These are phyloP conservation scores for Poeciliopsis paucimaculata DNA, from an alignment of 2,797 vertebrate genomes.

Conservation along the genomic window DNA sequence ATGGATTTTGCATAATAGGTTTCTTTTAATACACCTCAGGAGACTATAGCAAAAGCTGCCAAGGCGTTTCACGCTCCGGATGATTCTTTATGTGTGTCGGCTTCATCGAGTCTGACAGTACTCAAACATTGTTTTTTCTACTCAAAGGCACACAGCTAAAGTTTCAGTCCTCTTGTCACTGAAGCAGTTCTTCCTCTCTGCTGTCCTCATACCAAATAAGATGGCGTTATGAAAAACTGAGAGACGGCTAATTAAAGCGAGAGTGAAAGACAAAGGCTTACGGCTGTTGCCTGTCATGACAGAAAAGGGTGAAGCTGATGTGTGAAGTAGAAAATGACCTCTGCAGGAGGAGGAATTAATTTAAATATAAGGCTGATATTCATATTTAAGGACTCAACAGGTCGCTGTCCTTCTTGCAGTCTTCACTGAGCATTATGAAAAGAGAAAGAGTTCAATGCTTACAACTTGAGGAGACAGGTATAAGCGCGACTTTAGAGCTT, in stretches of 20 bases:
- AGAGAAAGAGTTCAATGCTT: neutral
- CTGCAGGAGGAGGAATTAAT: slow-evolving; percentile 6
- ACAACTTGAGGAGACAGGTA: neutral
- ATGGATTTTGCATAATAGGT: no score
- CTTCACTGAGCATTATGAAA: slow-evolving; percentile 22
- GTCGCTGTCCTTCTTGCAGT: slow-evolving; percentile 33
- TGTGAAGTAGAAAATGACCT: slow-evolving; percentile 22
- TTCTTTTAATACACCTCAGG: neutral
- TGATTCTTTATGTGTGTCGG: neutral
- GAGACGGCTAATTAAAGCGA: slow-evolving; percentile 65
- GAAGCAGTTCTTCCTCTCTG: slow-evolving; percentile 38
- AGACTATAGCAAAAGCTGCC: neutral
- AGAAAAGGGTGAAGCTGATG: slow-evolving; percentile 20
- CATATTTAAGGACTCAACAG: slow-evolving; percentile 23
- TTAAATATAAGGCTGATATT: slow-evolving; percentile 32
- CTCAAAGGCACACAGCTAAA: neutral
- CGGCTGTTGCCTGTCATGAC: slow-evolving; percentile 17
- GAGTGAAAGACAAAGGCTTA: slow-evolving; percentile 39
- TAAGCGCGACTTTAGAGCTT: slow-evolving; percentile 5
- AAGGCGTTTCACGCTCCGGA: neutral
- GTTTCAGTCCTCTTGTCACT: slow-evolving; percentile 11
- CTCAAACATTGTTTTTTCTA: neutral
- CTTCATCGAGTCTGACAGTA: neutral
- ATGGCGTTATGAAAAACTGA: slow-evolving; percentile 68
- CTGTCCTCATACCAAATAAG: slow-evolving; percentile 39